Evolutionary conservation across 2,888 invertebrate genomes (phyloP), one percentile per base, ranked within the genome.

Genomic region (Esperia sulphurella): DNA sequence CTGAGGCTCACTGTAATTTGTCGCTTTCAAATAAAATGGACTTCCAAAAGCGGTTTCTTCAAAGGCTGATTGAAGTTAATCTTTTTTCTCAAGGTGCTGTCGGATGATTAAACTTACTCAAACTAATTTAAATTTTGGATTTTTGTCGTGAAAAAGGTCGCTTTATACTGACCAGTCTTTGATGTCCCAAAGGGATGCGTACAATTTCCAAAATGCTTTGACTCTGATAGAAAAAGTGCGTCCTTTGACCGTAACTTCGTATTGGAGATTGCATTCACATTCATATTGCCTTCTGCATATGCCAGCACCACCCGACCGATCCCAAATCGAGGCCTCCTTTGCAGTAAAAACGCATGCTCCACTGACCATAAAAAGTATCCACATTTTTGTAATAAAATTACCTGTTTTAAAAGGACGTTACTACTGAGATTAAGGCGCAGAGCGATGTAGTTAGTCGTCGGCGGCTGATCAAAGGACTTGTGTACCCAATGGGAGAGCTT

Each of bases 391-490:
- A 87, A 88, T 86, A 80, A 87, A 84, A 87, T 88, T 88, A 88
- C 88, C 83, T 86, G 86, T 87, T 88, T 88, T 88, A 86, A 88
- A 87, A 86, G 87, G 81, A 88, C 79, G 80, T 84, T 85, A 86
- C 83, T 88, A 83, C 84, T 74, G 87, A 88, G 88, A 88, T 89
- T 89, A 88, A 88, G 87, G 84, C 82, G 73, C 79, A 82, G 75
- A 82, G 80, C 79, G 79, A 85, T 79, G 81, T 88, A 82, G 86
- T 87, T 86, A 88, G 87, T 81, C 75, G 84, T 79, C 82, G 83
- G 79, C 86, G 80, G 71, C 74, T 74, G 86, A 86, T 88, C 89
- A 88, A 89, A 89, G 87, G 72, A 65, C 58, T 56, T 49, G 60
- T 53, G 61, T 51, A 59, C 55, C 89, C 87, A 88, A 89, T 87